phyloP scores from a whole-genome alignment of 2,113 vertebrate species.

The Gymnobelideus leadbeateri region DNA sequence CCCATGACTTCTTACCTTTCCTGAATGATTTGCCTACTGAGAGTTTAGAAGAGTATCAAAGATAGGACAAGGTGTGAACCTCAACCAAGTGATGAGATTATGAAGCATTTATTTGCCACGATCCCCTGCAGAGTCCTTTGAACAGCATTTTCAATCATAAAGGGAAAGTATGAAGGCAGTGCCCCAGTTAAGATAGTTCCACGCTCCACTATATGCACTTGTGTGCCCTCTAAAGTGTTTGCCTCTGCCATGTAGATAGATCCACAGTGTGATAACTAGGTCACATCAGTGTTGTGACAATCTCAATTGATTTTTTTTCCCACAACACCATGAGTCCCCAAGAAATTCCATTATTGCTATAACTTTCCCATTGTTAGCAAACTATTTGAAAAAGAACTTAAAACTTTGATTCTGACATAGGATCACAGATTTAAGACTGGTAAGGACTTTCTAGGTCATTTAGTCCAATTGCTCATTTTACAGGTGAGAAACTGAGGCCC shows the following conservation, averaged over 20 bases:
- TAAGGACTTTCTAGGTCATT: background rate
- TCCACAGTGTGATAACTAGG: background rate
- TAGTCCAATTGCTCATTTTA: background rate
- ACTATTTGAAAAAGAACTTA: background rate
- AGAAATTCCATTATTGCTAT: background rate
- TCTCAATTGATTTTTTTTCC: slow-evolving; percentile 1
- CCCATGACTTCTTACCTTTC: background rate
- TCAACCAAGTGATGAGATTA: background rate
- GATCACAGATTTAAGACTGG: background rate
- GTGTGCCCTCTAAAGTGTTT: background rate
- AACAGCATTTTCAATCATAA: background rate
- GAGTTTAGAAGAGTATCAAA: background rate
- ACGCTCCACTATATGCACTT: background rate
- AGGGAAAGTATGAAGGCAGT: background rate
- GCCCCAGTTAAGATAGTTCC: slow-evolving; percentile 4
- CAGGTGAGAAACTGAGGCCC: background rate
- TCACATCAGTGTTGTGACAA: slow-evolving; percentile 2
- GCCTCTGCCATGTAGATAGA: background rate
- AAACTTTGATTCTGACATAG: background rate
- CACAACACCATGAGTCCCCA: background rate
- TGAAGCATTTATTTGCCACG: background rate
- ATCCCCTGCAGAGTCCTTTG: background rate
- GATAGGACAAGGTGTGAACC: slow-evolving; percentile 3
- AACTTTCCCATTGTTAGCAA: background rate
- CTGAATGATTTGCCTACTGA: background rate